These are phyloP conservation scores for Proterorhinus semilunaris DNA, from an alignment of 2,113 vertebrate species.

Conservation along the genomic window DNA sequence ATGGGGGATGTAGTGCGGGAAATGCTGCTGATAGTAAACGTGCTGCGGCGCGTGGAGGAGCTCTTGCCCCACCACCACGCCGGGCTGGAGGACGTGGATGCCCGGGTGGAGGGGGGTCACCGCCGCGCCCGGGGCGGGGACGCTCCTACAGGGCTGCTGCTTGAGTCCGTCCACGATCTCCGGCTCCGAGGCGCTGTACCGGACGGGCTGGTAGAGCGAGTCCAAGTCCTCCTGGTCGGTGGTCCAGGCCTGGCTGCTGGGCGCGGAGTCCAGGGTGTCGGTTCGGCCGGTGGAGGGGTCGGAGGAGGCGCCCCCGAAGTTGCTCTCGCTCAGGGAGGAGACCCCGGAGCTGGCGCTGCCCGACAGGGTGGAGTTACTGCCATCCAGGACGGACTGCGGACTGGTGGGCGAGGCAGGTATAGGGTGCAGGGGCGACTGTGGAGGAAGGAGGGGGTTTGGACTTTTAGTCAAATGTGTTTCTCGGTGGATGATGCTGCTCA, in stretches of 20 bases:
- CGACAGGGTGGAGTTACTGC: slow-evolving; percentile 93
- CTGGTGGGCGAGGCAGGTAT: slow-evolving; percentile 97
- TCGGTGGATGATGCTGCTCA: too few species aligned
- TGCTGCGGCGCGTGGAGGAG: slow-evolving; percentile 36
- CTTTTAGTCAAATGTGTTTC: too few species aligned
- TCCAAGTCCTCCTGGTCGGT: slow-evolving; percentile 85
- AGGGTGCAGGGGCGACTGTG: slow-evolving; percentile 89
- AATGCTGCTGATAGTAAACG: slow-evolving; percentile 72
- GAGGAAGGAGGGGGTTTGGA: slow-evolving; percentile 16
- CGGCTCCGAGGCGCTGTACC: slow-evolving; percentile 91
- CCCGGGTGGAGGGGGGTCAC: slow-evolving; percentile 66
- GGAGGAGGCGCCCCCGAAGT: slow-evolving; percentile 83
- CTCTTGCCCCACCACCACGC: slow-evolving; percentile 42
- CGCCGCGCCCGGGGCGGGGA: slow-evolving; percentile 86
- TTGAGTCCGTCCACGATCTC: slow-evolving; percentile 88
- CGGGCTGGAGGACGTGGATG: slow-evolving; percentile 27
- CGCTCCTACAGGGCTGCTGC: slow-evolving; percentile 87
- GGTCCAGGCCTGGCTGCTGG: slow-evolving; percentile 88
- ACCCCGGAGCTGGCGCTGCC: slow-evolving; percentile 96
- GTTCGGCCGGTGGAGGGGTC: slow-evolving; percentile 83
- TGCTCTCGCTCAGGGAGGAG: slow-evolving; percentile 94
- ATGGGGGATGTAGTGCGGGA: slow-evolving; percentile 60
- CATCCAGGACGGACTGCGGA: slow-evolving; percentile 91
- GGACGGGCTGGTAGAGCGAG: slow-evolving; percentile 88
- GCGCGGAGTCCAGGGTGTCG: slow-evolving; percentile 88